Evolutionary conservation across 1,140 invertebrate genomes (phyloP).

Genomic region (Anadara kagoshimensis): DNA sequence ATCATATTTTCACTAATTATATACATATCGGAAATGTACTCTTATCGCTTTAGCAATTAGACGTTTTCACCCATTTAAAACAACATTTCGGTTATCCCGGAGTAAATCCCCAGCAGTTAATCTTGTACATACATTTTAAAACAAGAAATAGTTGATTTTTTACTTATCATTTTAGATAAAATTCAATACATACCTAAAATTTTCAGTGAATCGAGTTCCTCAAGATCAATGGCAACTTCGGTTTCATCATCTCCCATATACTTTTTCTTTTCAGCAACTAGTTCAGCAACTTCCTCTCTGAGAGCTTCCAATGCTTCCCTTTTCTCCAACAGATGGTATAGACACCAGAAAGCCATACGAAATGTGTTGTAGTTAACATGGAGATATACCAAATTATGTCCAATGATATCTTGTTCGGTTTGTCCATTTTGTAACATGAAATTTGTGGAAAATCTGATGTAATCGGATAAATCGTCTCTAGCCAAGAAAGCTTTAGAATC

Average conservation of each 20-base stretch:
- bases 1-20: too few species aligned
- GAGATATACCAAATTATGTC: constrained; percentile 73
- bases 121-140: too few species aligned
- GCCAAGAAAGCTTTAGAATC: constrained; percentile 59
- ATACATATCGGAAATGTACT: too few species aligned
- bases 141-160: too few species aligned
- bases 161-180: constrained; percentile 2
- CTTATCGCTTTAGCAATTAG: too few species aligned
- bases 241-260: constrained; percentile 44
- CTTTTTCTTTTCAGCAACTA: constrained; percentile 48
- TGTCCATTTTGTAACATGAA: constrained; percentile 67
- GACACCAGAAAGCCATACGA: constrained; percentile 67
- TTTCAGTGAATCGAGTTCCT: constrained; percentile 68
- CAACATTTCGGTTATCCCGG: too few species aligned
- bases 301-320: constrained; percentile 56
- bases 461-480: constrained; percentile 66
- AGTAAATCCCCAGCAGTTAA: too few species aligned
- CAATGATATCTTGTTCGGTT: constrained; percentile 69
- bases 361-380: constrained; percentile 75
- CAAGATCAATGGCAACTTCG: constrained; percentile 52
- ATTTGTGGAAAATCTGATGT: constrained; percentile 67
- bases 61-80: too few species aligned
- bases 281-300: constrained; percentile 54
- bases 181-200: constrained; percentile 64
- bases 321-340: constrained; percentile 66